Percentiles rank a stretch among this genome's conserved stretches.
Conservation (phyloP, 2,797 vertebrate genomes). For the Tenualosa ilisha region DNA sequence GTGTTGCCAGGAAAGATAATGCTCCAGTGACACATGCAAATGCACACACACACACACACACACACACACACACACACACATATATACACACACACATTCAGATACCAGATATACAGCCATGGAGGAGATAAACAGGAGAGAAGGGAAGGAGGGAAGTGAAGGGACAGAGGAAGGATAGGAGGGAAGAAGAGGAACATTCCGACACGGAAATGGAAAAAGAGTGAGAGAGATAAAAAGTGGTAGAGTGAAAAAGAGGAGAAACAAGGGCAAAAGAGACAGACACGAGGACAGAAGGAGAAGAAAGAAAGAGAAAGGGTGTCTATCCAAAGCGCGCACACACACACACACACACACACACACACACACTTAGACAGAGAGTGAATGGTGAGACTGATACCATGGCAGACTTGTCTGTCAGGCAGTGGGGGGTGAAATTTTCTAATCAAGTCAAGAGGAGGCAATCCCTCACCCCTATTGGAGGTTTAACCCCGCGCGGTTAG, state of each 20-base stretch:
- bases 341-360: slow-evolving; percentile 11
- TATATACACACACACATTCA: neutral
- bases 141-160: neutral
- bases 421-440: neutral
- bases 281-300: neutral
- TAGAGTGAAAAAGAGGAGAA: neutral
- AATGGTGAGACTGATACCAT: slow-evolving; percentile 8
- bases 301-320: neutral
- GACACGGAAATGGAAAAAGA: neutral
- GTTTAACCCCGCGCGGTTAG: slow-evolving; percentile 20
- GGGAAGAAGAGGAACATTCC: neutral
- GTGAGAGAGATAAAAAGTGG: neutral
- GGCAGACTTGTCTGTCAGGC: neutral
- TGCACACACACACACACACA: neutral
- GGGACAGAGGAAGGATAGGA: neutral
- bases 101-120: neutral
- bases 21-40: neutral
- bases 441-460: slow-evolving; percentile 22
- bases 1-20: neutral
- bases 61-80: neutral
- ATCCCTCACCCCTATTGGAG: slow-evolving; percentile 25
- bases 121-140: neutral
- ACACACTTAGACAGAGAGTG: neutral
- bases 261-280: neutral
- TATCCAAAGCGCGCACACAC: neutral